Evolutionary conservation across 2,113 vertebrate species (phyloP).

Genomic region (Canis aureus): DNA sequence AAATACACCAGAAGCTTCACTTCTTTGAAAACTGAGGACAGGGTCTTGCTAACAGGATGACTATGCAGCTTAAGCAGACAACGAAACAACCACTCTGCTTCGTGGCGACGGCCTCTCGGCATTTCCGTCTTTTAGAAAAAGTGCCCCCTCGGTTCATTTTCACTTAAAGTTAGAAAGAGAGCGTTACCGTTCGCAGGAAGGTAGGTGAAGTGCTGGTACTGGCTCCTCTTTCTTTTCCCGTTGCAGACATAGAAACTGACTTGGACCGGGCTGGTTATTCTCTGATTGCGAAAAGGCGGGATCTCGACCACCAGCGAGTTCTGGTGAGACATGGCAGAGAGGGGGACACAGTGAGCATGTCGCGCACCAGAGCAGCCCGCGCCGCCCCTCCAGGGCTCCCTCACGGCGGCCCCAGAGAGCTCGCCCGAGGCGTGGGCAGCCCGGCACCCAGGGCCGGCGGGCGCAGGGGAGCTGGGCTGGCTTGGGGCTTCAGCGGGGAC

Average conservation of each 20-base stretch:
- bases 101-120: background rate
- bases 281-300: slow-evolving; percentile 97
- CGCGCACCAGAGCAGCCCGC: accelerated
- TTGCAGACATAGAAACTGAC: slow-evolving; percentile 99
- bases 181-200: slow-evolving; percentile 96
- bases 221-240: slow-evolving; percentile 98
- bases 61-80: accelerated
- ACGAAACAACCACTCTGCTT: background rate
- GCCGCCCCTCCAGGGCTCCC: accelerated
- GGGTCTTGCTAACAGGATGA: background rate
- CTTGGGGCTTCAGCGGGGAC: background rate
- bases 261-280: slow-evolving; percentile 94
- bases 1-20: background rate
- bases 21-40: background rate
- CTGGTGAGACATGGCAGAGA: slow-evolving; percentile 81
- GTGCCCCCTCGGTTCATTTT: slow-evolving; percentile 55
- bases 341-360: background rate
- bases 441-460: background rate
- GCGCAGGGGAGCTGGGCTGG: accelerated
- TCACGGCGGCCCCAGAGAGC: accelerated
- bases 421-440: background rate
- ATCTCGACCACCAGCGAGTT: slow-evolving; percentile 94
- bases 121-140: slow-evolving; percentile 35
- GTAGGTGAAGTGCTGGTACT: slow-evolving; percentile 97
- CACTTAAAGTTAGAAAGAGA: slow-evolving; percentile 68